A percentile compares a stretch with the other conserved stretches of the same genome.
Conservation (phyloP, 1,140 invertebrate species). For the Papilio polyxenes region DNA sequence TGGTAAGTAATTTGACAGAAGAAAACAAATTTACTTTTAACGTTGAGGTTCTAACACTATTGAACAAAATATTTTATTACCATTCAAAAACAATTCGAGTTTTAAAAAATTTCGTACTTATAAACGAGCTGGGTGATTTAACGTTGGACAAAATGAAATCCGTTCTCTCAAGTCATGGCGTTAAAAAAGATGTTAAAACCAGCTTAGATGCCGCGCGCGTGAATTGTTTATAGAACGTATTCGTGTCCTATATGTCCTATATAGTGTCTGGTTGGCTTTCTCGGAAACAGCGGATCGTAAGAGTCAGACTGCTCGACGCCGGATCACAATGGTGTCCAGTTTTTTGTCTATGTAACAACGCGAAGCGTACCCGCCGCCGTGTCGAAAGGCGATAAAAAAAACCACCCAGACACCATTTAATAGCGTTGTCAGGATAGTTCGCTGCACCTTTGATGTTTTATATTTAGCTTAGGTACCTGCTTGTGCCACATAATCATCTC, state of each 20-base stretch:
- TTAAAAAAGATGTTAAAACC: conserved; percentile 6
- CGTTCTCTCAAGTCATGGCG: not conserved
- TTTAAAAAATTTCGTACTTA: not conserved
- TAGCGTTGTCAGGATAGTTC: conserved; percentile 58
- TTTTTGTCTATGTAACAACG: conserved; percentile 64
- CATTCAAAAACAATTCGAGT: not conserved
- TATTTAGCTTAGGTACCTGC: conserved; percentile 61
- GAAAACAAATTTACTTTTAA: not conserved
- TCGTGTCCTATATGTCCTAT: conserved; percentile 38
- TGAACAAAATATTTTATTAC: too few relatives aligned
- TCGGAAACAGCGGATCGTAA: conserved; percentile 62
- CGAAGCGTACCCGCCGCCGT: conserved; percentile 55
- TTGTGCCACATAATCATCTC: conserved; percentile 51
- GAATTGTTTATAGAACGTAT: conserved; percentile 33
- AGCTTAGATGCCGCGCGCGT: conserved; percentile 12
- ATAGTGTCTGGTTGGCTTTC: conserved; percentile 49
- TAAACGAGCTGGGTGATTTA: not conserved
- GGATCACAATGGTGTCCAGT: conserved; percentile 70
- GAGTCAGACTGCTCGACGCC: conserved; percentile 76
- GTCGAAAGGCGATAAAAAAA: conserved; percentile 65
- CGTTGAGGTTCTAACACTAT: not conserved
- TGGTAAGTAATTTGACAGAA: not conserved
- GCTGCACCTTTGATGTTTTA: conserved; percentile 71
- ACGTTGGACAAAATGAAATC: conserved; percentile 3
- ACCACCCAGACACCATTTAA: conserved; percentile 65